Base-by-base conservation (phyloP, 1,140 invertebrate species). In the Nixonia krombeini region DNA sequence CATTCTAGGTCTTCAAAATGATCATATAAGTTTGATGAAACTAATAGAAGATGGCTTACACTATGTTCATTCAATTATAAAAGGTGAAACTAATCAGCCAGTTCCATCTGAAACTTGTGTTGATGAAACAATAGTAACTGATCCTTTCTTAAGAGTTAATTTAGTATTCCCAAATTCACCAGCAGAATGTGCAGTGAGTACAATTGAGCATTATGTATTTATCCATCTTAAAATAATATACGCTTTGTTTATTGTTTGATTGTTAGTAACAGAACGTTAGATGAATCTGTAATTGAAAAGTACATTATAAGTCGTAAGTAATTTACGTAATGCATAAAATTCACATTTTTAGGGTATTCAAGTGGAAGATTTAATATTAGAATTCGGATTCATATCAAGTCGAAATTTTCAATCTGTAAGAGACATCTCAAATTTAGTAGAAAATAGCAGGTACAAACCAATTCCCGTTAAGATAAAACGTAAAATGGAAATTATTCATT, bases 11-110 rank as follows among this genome's bases (percentile, higher is more conserved):
- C 84, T 97, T n/a, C 92, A 93, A 85, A 98, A 96, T 87, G 96
- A 98, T 82, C 90, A 94, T 74, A 95, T 93, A 81, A 86, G 81
- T 5, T 44, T 97, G n/a, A 96, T 96, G 91, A 89, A 90, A 64
- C 87, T 91, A 77, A 97, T 98, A 62, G 95, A 97, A 76, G 83
- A 87, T 53, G 91, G 90, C 13, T 79, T 96, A 4, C 86, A 88
- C 59, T 80, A 85, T 28, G 83, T 93, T 35, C 88, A 90, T 52
- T 57, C 74, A 13, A 15, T 75, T 17, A 40, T 61, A 16, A 33
- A 25, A 31, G 12, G 46, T 26, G 25, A 29, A 16, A 26, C 40
- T 0, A 44, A 65, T 7, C 56, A 47, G 28, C 6, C 66, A n/a
- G 10, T 45, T 17, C 15, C 61, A 15, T 38, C 68, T n/a, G 8